A percentile compares a stretch with the other conserved stretches of the same genome.
Conservation (phyloP, 2,113 vertebrate species). For the Peromyscus leucopus region DNA sequence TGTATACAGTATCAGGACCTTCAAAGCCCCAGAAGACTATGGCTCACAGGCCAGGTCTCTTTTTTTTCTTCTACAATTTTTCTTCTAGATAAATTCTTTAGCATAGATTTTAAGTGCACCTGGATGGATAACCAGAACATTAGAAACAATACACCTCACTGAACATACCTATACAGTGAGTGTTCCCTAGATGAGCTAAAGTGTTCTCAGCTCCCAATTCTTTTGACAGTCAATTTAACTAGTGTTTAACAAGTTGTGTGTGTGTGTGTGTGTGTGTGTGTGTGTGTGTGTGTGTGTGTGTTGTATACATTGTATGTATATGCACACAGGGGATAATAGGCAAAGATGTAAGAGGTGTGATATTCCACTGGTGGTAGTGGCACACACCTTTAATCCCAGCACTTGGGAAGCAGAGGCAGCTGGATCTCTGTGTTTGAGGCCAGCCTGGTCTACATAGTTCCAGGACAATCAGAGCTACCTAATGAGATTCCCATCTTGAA, state of each 20-base stretch:
- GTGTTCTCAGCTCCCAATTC: background rate
- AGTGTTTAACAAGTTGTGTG: constrained; percentile 13
- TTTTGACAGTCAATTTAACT: background rate
- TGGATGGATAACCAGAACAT: background rate
- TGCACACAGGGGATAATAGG: background rate
- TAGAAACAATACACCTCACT: background rate
- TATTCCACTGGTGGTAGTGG: background rate
- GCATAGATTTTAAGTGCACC: background rate
- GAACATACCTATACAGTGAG: background rate
- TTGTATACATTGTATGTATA: background rate
- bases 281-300: background rate
- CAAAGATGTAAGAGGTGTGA: background rate
- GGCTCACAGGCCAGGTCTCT: background rate
- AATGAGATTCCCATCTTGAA: background rate
- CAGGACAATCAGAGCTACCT: background rate
- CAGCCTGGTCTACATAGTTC: background rate
- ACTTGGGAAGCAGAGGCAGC: background rate
- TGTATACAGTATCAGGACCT: background rate
- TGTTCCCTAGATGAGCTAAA: background rate
- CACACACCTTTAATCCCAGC: background rate
- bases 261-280: no score
- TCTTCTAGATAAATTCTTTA: background rate
- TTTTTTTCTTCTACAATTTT: background rate
- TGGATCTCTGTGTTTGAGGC: background rate
- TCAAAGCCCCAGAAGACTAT: background rate